Base-by-base conservation (phyloP, 2,797 vertebrate genomes). In the Euphonia xanthogaster region DNA sequence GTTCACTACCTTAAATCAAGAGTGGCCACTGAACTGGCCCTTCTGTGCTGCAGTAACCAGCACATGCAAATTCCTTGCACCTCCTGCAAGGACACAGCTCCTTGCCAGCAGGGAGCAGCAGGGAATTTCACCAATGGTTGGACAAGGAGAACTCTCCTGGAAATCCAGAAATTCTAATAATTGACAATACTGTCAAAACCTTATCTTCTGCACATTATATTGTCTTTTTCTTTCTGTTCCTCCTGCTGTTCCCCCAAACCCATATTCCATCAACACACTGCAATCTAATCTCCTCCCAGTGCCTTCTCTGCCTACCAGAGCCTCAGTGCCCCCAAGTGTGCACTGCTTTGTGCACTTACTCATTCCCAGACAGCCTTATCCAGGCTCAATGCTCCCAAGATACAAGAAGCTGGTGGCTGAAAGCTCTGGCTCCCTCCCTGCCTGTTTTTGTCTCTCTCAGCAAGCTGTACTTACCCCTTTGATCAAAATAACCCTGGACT, bases 401-500 rank as follows among this genome's bases (percentile, higher is more conserved):
- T 48, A 48, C 2, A n/a, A 84, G 37, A 60, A 84, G 27, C 42
- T 76, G 44, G 23, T 71, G 31, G 25, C 23, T 88, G 57, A 89
- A 87, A 55, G 30, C 62, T 83, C 71, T 82, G 54, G 18, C 37
- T 81, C 23, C 2, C 57, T 91, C 81, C 50, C 61, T 82, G 35
- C 74, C 70, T 87, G 48, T 39, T 92, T 89, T 74, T 89, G 71
- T 85, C 81, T 86, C 81, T 86, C 81, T 74, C 45, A 80, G 61
- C 61, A 91, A 47, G 58, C 65, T 83, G 10, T 74, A 31, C 30
- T 65, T 37, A 12, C 15, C 63, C 39, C 74, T 95, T 93, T 92
- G 81, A 93, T 94, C 45, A 74, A 53, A 95, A 87, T 44, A 91
- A 74, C 48, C 55, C 55, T 39, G 21, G 76, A 84, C 78, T 86